Evolutionary conservation across 2,797 vertebrate species (phyloP).

Genomic region (Synanceia verrucosa): DNA sequence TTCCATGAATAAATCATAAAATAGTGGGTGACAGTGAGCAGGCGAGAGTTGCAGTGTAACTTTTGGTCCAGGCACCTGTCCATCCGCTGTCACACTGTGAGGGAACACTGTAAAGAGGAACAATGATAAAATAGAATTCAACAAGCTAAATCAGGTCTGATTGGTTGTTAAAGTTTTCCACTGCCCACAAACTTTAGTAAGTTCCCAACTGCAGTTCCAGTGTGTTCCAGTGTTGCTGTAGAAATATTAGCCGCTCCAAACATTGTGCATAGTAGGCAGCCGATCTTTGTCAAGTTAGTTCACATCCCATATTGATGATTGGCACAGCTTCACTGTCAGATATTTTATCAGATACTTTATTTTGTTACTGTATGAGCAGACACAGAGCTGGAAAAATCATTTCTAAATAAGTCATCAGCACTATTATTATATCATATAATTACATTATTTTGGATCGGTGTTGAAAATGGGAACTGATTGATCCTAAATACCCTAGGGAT

Average conservation of each 20-base stretch:
- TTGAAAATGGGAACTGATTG: not conserved
- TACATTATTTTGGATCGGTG: not conserved
- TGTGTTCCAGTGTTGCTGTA: not conserved
- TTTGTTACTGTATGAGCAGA: not conserved
- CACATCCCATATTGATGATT: not conserved
- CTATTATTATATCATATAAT: not conserved
- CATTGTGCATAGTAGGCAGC: not conserved
- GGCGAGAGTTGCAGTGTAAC: not conserved
- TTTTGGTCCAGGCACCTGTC: not conserved
- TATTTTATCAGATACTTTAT: conserved; percentile 1
- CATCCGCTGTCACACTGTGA: not conserved
- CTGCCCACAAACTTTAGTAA: not conserved
- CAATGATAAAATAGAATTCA: not conserved
- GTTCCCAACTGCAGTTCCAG: not conserved
- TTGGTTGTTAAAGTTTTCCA: not conserved
- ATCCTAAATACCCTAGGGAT: not conserved
- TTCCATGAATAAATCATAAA: conserved; percentile 11
- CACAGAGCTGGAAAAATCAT: conserved; percentile 2
- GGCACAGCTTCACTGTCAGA: not conserved
- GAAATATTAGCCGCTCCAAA: not conserved
- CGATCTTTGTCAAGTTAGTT: not conserved
- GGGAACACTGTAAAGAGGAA: not conserved
- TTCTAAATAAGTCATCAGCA: conserved; percentile 10
- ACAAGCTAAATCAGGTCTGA: not conserved
- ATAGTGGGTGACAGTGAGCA: not conserved